Evolutionary conservation across 2,888 invertebrate genomes (phyloP).

Genomic region (Troilus luridus): DNA sequence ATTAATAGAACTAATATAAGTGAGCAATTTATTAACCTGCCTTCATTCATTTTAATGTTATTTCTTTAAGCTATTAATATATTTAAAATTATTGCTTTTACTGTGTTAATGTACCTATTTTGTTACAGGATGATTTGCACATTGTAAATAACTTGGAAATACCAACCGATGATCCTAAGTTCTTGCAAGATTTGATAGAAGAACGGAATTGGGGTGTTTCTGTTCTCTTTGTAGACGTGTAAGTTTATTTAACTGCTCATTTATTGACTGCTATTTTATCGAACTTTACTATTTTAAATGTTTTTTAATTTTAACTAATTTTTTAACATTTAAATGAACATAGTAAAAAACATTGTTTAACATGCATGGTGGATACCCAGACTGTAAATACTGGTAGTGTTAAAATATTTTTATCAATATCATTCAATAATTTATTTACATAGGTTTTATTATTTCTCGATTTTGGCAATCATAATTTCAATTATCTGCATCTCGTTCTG

Average conservation of each 20-base stretch:
- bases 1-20: neutral
- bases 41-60: too few relatives aligned
- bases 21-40: neutral
- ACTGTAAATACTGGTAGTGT: neutral
- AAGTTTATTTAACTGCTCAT: conserved; percentile 69
- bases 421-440: neutral
- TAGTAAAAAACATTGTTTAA: neutral
- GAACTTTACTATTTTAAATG: neutral
- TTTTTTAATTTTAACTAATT: neutral
- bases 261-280: conserved; percentile 35
- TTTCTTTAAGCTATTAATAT: neutral
- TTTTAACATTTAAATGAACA: neutral
- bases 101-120: neutral
- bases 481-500: too few relatives aligned
- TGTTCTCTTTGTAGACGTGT: conserved; percentile 93
- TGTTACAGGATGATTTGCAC: conserved; percentile 88
- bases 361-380: neutral
- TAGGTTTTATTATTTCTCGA: neutral
- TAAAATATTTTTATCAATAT: too few relatives aligned
- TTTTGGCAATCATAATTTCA: conserved; percentile 1
- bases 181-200: conserved; percentile 84
- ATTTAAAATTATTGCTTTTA: neutral
- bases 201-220: conserved; percentile 96
- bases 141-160: conserved; percentile 89
- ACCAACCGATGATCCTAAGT: conserved; percentile 85